Conservation (phyloP, 1,140 invertebrate species). For the Diploscapter pachys region DNA sequence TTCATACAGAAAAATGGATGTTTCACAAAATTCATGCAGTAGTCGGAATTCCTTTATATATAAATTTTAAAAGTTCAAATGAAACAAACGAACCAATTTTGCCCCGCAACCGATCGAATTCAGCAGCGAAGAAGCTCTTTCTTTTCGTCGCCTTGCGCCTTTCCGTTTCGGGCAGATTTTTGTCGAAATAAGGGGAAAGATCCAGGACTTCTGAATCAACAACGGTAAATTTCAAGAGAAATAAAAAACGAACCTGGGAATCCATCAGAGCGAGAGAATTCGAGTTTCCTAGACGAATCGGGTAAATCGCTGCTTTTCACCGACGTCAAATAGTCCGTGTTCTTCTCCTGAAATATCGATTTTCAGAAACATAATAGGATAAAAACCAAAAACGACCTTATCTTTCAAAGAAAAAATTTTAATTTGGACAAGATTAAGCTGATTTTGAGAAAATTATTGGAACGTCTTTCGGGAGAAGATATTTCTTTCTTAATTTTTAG, state of each 20-base stretch:
- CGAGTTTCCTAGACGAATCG: constrained; percentile 8
- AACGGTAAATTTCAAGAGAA: not conserved
- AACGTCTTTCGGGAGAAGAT: too few species aligned
- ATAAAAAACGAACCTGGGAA: not conserved
- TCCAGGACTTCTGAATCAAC: not conserved
- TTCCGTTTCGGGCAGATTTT: not conserved
- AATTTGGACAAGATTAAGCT: too few species aligned
- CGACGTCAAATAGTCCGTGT: not conserved
- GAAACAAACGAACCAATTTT: constrained; percentile 2
- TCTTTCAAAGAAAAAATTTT: too few species aligned
- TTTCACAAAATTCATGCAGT: too few species aligned
- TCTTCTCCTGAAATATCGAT: constrained; percentile 3
- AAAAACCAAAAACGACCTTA: too few species aligned
- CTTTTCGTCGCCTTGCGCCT: not conserved
- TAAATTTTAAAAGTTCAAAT: too few species aligned
- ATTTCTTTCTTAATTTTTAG: too few species aligned
- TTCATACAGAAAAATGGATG: too few species aligned
- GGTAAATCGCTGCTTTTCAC: not conserved
- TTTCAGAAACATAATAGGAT: too few species aligned
- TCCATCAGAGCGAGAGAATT: constrained; percentile 3
- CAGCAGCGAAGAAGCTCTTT: constrained; percentile 26
- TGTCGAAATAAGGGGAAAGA: not conserved
- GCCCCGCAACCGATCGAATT: constrained; percentile 26
- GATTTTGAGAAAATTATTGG: too few species aligned
- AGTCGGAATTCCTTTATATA: too few species aligned